Base-by-base conservation (phyloP, 1,140 invertebrate genomes). In the Octopus sinensis region DNA sequence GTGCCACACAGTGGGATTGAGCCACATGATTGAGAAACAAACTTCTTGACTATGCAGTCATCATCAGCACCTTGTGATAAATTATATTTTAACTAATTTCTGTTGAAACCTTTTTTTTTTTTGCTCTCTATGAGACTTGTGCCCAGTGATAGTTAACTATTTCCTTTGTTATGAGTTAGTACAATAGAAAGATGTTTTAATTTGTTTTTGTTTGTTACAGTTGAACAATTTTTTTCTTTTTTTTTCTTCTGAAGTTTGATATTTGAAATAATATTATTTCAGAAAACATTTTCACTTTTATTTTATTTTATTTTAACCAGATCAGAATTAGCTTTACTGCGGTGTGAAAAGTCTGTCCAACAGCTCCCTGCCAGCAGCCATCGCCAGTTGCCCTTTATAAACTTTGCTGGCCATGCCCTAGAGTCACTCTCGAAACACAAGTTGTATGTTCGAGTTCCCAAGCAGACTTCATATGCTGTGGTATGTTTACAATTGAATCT, bases 261-360 rank as follows among this genome's bases (percentile, higher is more conserved):
- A 62, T 62, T 62, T 62, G 17, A 73, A 17, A 17, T 17, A 43
- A 43, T 43, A 43, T 43, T 43, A 43, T 54, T 51, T 62, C n/a
- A 43, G 30, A 43, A 43, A 43, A 43, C 30, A 43, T 71, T 7
- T 68, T 80, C 53, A 30, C 53, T 82, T 82, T 80, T 13, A 43
- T 6, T 81, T 83, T 80, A 53, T 7, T 82, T 9, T 56, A 51
- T 53, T 62, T 78, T 30, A 5, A 78, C 54, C 84, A 95, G 95
- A 86, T 96, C 94, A 88, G 98, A 97, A 95, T 93, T 98, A 80
- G 96, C 95, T 6, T 93, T 97, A 85, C 93, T 96, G 76, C 93
- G 97, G 6, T 98, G 96, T 87, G 96, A 98, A 87, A 98, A 97
- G 91, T 98, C 97, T 0, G 91, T 98, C 4, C 96, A 98, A 87